These are phyloP conservation scores for Premnoplex brunnescens DNA, from an alignment of 2,797 vertebrate genomes.

Conservation along the genomic window DNA sequence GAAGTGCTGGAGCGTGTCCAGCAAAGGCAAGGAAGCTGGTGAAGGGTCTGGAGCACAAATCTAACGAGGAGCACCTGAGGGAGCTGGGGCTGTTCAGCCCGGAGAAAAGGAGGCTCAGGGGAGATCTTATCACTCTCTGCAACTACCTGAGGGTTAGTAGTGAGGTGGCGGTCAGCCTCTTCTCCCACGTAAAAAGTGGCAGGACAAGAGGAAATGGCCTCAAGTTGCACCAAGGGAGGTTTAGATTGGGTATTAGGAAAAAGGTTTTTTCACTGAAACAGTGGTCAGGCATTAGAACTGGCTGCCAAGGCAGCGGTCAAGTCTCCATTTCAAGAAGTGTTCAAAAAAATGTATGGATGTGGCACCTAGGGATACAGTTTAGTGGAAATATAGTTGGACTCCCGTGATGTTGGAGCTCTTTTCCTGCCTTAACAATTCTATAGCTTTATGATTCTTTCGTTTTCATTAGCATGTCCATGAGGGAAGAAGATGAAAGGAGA, in stretches of 20 bases:
- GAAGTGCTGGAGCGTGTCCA: not conserved
- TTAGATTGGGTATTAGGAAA: not conserved
- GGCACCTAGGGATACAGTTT: no score
- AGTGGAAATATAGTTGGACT: not conserved
- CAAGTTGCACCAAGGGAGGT: not conserved
- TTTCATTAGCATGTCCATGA: not conserved
- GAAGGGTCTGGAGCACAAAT: not conserved
- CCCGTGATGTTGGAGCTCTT: not conserved
- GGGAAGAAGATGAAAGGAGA: not conserved
- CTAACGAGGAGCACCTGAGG: not conserved
- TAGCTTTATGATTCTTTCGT: not conserved
- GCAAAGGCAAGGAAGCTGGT: not conserved
- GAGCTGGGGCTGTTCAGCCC: not conserved
- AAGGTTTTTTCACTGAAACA: not conserved
- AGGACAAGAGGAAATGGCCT: not conserved
- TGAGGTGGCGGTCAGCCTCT: fast-evolving
- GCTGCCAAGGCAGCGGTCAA: not conserved
- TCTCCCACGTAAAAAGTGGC: not conserved
- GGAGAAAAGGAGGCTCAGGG: not conserved
- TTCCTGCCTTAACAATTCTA: not conserved
- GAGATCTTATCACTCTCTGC: not conserved
- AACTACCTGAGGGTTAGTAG: not conserved
- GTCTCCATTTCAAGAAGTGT: not conserved
- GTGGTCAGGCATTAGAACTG: not conserved
- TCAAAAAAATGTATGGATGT: not conserved